Percentiles rank a stretch among this genome's conserved stretches.
phyloP scores from a whole-genome alignment of 2,113 vertebrate genomes.

The Anguilla rostrata region DNA sequence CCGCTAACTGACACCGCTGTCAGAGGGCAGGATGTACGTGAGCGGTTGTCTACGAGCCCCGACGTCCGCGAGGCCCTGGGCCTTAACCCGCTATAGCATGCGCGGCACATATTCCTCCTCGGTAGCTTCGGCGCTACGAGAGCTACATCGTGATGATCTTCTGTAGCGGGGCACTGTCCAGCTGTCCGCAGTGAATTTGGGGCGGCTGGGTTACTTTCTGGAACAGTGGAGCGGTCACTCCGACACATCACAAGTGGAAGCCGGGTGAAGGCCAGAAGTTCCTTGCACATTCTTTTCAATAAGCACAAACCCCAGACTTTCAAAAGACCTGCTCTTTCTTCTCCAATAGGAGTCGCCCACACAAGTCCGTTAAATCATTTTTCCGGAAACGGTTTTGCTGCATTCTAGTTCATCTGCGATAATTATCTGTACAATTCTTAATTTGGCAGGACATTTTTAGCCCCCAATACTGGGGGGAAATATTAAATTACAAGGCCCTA shows the following conservation, averaged over 20 bases:
- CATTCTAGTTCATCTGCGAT: constrained; percentile 24
- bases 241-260: background rate
- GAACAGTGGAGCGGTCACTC: background rate
- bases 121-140: background rate
- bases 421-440: constrained; percentile 37
- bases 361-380: background rate
- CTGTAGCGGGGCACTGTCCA: background rate
- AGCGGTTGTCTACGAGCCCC: background rate
- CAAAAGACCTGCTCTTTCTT: background rate
- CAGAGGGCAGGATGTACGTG: background rate
- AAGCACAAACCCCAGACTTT: background rate
- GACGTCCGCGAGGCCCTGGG: background rate
- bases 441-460: constrained; percentile 38
- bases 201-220: background rate
- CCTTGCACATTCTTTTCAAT: background rate
- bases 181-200: background rate
- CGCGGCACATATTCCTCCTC: background rate
- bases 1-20: background rate
- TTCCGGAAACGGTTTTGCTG: background rate
- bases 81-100: background rate
- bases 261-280: background rate
- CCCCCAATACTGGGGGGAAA: constrained; percentile 35
- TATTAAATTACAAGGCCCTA: constrained; percentile 45
- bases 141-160: background rate
- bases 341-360: background rate